A percentile compares a stretch with the other conserved stretches of the same genome.
Conservation (phyloP, 30 jellyfish, hydroid and myxozoan genomes). For the Nemopilema nomurai region DNA sequence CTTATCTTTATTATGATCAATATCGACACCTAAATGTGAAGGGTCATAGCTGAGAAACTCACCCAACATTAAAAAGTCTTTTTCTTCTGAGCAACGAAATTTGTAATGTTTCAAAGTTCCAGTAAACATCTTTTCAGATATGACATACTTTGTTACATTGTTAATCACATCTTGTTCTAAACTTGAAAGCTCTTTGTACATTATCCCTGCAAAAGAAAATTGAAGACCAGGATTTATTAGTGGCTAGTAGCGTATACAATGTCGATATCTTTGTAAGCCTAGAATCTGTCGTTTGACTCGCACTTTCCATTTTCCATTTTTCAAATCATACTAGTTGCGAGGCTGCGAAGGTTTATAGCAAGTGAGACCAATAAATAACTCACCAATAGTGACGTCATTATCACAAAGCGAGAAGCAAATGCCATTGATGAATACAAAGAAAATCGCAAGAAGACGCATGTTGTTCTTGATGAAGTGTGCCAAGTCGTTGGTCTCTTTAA, state of each 20-base stretch:
- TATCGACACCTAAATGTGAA: too few species aligned
- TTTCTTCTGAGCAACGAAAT: background rate
- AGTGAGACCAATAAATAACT: too few species aligned
- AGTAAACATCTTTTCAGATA: background rate
- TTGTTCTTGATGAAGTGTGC: background rate
- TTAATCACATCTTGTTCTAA: background rate
- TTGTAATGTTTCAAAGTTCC: background rate
- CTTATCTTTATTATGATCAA: too few species aligned
- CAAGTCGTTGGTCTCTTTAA: background rate
- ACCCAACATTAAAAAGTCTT: constrained; percentile 1
- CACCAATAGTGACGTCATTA: background rate
- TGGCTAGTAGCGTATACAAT: too few species aligned
- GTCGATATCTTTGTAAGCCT: too few species aligned
- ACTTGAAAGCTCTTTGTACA: background rate
- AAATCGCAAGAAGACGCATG: background rate
- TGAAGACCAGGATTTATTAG: too few species aligned
- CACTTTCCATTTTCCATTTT: too few species aligned
- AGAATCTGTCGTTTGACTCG: too few species aligned
- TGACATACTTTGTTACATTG: constrained; percentile 4
- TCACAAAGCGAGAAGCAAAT: background rate
- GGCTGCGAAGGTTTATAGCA: background rate
- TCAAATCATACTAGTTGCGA: background rate
- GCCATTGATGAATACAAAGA: background rate
- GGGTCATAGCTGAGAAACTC: too few species aligned
- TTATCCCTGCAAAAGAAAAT: background rate